These are phyloP conservation scores for Muscicapa adusta DNA, from an alignment of 2,113 vertebrate species.

Conservation along the genomic window DNA sequence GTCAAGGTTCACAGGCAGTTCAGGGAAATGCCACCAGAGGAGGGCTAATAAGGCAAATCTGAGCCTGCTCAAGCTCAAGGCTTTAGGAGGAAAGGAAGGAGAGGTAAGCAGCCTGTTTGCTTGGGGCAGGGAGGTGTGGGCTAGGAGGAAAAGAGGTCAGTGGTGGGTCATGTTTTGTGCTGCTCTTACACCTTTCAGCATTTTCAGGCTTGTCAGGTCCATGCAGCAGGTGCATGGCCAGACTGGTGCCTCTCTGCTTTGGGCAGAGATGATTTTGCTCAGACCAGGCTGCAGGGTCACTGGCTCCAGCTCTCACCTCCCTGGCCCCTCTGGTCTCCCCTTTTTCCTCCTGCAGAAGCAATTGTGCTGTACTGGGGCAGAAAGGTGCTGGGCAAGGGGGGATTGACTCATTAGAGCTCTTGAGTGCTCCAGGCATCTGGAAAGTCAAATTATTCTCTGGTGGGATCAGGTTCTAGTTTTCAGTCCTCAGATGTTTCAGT, in stretches of 20 bases:
- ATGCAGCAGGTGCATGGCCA: fast-evolving
- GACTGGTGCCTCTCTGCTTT: background rate
- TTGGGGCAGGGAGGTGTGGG: background rate
- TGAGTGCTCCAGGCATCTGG: background rate
- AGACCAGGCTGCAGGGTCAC: background rate
- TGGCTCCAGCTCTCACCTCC: background rate
- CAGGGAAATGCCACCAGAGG: background rate
- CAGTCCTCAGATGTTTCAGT: background rate
- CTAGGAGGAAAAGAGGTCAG: background rate
- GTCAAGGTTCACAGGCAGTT: background rate
- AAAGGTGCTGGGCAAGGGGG: background rate
- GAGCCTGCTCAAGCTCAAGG: background rate
- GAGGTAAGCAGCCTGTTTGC: background rate
- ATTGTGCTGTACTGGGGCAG: background rate
- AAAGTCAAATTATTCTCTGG: background rate
- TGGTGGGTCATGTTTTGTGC: fast-evolving
- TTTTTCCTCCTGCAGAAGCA: background rate
- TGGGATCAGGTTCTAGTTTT: background rate
- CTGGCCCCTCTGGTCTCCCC: background rate
- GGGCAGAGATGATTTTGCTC: background rate
- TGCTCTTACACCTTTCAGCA: background rate
- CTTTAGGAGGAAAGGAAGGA: background rate
- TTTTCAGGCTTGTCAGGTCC: background rate
- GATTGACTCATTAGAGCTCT: background rate
- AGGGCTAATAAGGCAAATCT: background rate